Percentiles rank a stretch among this genome's conserved stretches.
Evolutionary conservation across 2,797 vertebrate species (phyloP).

Genomic region (Hafferia zeledoni): DNA sequence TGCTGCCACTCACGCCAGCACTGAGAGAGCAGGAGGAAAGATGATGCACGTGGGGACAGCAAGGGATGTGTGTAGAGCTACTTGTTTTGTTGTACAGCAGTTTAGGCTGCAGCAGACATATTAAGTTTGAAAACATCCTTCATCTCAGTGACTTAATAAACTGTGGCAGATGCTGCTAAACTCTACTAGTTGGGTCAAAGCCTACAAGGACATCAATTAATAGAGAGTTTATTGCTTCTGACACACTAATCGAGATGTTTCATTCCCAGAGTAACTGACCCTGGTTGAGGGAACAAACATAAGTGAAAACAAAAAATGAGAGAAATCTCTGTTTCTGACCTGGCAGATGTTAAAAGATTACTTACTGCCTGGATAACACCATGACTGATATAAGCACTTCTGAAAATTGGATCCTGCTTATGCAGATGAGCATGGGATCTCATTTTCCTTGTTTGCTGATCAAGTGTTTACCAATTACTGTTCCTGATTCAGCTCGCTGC

Average conservation of each 20-base stretch:
- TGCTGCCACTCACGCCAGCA: not conserved
- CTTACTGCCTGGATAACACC: not conserved
- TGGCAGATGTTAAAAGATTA: not conserved
- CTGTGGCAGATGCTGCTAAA: constrained; percentile 63
- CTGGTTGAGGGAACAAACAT: not conserved
- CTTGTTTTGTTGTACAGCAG: not conserved
- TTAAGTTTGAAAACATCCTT: not conserved
- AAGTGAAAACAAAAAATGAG: constrained; percentile 19
- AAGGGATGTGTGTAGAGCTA: not conserved
- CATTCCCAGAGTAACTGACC: constrained; percentile 11
- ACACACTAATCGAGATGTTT: constrained; percentile 51
- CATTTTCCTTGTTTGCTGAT: not conserved
- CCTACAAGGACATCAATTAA: constrained; percentile 54
- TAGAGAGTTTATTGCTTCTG: constrained; percentile 59
- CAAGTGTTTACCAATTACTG: not conserved
- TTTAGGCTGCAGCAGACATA: not conserved
- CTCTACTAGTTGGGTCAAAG: constrained; percentile 31
- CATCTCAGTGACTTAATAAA: constrained; percentile 52
- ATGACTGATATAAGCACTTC: not conserved
- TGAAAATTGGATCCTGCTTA: not conserved
- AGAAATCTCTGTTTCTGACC: not conserved
- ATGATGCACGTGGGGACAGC: not conserved
- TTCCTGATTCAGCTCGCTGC: not conserved
- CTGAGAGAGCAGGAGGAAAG: not conserved
- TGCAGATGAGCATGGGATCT: not conserved